Evolutionary conservation across 2,888 invertebrate species (phyloP).

Genomic region (Orchesellides sinensis): DNA sequence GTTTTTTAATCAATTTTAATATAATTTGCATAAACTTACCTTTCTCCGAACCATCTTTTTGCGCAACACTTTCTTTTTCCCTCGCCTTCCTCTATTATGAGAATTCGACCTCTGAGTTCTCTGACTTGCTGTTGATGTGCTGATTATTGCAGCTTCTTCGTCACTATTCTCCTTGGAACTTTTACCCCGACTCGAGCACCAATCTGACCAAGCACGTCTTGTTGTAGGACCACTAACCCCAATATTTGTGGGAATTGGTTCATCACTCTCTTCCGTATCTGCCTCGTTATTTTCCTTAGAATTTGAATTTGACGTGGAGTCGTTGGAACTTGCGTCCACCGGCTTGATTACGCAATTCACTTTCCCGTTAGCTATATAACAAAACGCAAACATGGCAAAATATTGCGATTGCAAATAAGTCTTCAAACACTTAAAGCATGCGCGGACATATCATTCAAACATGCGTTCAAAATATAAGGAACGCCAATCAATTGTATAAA

Average conservation of each 20-base stretch:
- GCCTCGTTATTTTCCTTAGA: constrained; percentile 76
- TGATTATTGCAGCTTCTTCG: constrained; percentile 68
- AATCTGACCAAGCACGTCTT: constrained; percentile 85
- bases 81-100: constrained; percentile 57
- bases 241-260: constrained; percentile 67
- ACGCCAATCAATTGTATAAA: no score
- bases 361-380: constrained; percentile 68
- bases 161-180: constrained; percentile 77
- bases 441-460: no score
- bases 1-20: no score
- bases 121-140: constrained; percentile 46
- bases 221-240: constrained; percentile 82
- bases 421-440: constrained; percentile 97
- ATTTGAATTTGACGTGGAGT: constrained; percentile 76
- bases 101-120: constrained; percentile 75
- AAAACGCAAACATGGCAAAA: no score
- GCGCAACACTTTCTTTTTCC: constrained; percentile 78
- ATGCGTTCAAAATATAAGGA: no score
- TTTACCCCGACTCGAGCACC: constrained; percentile 78
- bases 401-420: no score
- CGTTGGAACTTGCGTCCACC: constrained; percentile 74
- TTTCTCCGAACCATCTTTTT: constrained; percentile 79
- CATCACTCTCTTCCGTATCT: constrained; percentile 76
- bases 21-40: constrained; percentile 39
- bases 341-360: constrained; percentile 68